Percentiles rank a stretch among this genome's conserved stretches.
phyloP scores from a whole-genome alignment of 2,797 vertebrate species.

The Epinephelus awoara region DNA sequence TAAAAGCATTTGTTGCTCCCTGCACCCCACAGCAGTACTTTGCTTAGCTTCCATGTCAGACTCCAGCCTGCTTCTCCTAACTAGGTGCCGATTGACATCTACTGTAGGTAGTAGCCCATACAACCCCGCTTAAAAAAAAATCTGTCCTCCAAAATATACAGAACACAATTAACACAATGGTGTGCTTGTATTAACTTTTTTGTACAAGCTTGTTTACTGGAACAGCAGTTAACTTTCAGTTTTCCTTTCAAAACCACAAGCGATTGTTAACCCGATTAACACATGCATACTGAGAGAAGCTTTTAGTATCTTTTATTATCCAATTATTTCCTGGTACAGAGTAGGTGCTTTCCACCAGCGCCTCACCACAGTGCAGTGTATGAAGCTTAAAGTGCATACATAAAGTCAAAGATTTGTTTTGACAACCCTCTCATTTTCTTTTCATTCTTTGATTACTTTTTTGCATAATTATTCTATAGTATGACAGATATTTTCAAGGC shows the following conservation, averaged over 20 bases:
- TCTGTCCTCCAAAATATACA: not conserved
- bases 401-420: not conserved
- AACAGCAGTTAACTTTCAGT: constrained; percentile 1
- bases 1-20: no score
- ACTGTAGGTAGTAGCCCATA: no score
- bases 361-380: not conserved
- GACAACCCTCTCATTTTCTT: not conserved
- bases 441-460: not conserved
- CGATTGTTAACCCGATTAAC: not conserved
- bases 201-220: not conserved
- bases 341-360: constrained; percentile 2
- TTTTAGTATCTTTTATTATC: not conserved
- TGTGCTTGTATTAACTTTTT: constrained; percentile 1
- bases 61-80: no score
- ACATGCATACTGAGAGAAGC: not conserved
- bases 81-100: no score
- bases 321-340: constrained; percentile 7
- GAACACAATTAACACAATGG: not conserved
- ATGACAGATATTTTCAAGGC: constrained; percentile 17
- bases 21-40: no score
- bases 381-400: not conserved
- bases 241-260: constrained; percentile 20
- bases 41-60: no score
- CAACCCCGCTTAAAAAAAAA: no score
- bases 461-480: not conserved